Evolutionary conservation across 2,797 vertebrate genomes (phyloP), one percentile per base, ranked within the genome.

Genomic region (Mallotus villosus): DNA sequence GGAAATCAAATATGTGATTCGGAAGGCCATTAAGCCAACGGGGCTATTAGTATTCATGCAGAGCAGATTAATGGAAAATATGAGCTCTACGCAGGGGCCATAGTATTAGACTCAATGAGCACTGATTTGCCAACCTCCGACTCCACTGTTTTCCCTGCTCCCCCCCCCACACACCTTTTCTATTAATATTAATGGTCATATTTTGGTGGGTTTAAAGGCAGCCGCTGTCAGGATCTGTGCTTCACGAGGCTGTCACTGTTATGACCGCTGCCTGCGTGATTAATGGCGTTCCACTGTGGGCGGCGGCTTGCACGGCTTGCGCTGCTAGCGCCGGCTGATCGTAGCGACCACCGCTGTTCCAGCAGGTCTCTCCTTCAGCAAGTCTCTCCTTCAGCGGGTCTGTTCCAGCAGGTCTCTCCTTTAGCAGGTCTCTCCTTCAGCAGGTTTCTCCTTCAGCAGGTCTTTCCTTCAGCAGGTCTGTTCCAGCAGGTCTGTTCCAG

Each of bases 1-100:
- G 82, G 87, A 92, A 93, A 92, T 93, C 87, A 92, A 93, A 92
- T 90, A 90, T 85, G 85, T 75, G 87, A 90, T 91, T 91, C 90
- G 86, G 88, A 90, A 88, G 89, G 84, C 87, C 86, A 91, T 92
- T 93, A 92, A 91, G 84, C 82, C 79, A 85, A 83, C 70, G 7
- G 84, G 80, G 84, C 87, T 84, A 91, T 94, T 92, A 93, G 90
- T 91, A 94, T 93, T 92, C 93, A 92, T 92, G 84, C 53, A 71
- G 83, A 60, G 81, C 83, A 85, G 85, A 92, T 90, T 91, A 92
- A 91, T 91, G 86, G 85, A 89, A 91, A 92, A 90, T 91, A 89
- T 87, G 88, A 91, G 89, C 78, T 78, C 81, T 86, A 85, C 82
- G 82, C 81, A 86, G 83, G 82, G 85, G 81, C 84, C 81, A 73